phyloP scores from a whole-genome alignment of 2,113 vertebrate species.

The Calonectris borealis region DNA sequence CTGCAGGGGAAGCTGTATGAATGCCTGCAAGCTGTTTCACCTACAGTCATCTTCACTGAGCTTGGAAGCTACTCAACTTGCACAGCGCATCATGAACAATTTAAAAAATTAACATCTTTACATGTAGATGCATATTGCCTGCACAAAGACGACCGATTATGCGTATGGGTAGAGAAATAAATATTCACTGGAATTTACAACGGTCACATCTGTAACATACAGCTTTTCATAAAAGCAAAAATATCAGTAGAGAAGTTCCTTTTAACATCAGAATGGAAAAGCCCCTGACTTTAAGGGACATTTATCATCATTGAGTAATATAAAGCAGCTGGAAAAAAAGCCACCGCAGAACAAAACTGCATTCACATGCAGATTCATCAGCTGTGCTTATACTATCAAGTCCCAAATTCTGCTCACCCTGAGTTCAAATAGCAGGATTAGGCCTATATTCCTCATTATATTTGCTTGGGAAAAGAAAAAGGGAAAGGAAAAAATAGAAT shows the following conservation, averaged over 20 bases:
- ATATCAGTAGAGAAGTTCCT: neutral
- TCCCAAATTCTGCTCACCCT: neutral
- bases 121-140: neutral
- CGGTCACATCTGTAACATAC: neutral
- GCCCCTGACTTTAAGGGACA: neutral
- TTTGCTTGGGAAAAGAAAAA: neutral
- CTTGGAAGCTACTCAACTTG: neutral
- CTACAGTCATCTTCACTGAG: neutral
- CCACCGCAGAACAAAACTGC: neutral
- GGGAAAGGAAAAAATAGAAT: neutral
- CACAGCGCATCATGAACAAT: neutral
- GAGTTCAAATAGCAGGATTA: neutral
- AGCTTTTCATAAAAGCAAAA: neutral
- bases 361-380: neutral
- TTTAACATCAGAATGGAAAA: neutral
- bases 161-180: neutral
- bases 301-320: neutral
- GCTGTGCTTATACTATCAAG: neutral
- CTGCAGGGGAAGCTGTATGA: neutral
- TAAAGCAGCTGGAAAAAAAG: neutral
- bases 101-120: neutral
- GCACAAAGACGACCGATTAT: neutral
- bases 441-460: neutral
- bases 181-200: neutral
- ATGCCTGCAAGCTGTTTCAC: neutral